Evolutionary conservation across 2,888 invertebrate genomes (phyloP), one percentile per base, ranked within the genome.

Genomic region (Lepas anatifera): DNA sequence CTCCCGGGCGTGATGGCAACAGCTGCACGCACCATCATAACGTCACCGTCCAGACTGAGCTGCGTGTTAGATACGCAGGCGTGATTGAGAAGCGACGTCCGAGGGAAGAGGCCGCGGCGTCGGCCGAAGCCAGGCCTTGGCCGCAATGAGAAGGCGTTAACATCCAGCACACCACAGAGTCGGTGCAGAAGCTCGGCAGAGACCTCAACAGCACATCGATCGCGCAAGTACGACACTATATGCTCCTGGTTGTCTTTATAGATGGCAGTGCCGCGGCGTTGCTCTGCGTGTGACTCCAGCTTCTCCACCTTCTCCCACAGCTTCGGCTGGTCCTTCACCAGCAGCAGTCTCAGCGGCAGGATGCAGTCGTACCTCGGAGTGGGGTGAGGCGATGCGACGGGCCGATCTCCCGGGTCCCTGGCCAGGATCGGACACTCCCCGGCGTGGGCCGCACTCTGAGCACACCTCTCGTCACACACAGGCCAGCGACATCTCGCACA

Each of bases 31-130:
- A 66, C 39, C 39, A 25, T 22, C 66, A 66, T 66, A 25, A 3
- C 16, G n/a, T 41, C 39, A 16, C 66, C 66, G 66, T 66, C 66
- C 25, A 66, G 39, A 37, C 66, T 66, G 13, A 66, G 89, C 16
- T 86, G 85, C 67, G 90, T 89, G 77, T 92, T 92, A 1, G 92
- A 87, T 2, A 92, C 85, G 77, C 93, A 93, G 75, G 85, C 87
- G 78, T 93, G 92, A 0, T 91, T 89, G 74, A 90, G 83, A 71
- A 92, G 83, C 7, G 87, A 85, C 8, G 90, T 81, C 71, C 84
- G 85, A 0, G 91, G 90, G 78, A 88, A 92, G 18, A 92, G 79
- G 22, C 89, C 90, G 73, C 91, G 85, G 2, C 91, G 83, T 27
- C 85, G 83, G 0, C 85, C 66, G 66, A 16, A 39, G 25, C 66